Evolutionary conservation across 2,888 invertebrate genomes (phyloP).

Genomic region (Ecdyonurus torrentis): DNA sequence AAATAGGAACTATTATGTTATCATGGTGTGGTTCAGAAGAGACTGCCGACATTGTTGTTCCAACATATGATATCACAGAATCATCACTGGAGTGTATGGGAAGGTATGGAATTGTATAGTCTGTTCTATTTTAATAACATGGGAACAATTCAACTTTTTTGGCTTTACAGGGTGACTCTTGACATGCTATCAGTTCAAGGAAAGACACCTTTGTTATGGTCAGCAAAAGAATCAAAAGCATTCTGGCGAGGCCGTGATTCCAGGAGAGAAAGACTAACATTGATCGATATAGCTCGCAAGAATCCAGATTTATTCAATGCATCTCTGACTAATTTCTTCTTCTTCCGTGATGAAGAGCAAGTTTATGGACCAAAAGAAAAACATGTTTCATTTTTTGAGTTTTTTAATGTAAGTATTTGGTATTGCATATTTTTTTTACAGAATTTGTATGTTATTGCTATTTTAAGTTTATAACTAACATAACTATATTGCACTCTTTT

Average conservation of each 20-base stretch:
- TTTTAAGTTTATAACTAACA: background rate
- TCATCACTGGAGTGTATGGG: conserved; percentile 87
- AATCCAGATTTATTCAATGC: conserved; percentile 73
- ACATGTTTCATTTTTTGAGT: conserved; percentile 78
- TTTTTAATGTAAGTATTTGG: conserved; percentile 85
- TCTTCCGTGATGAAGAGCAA: conserved; percentile 68
- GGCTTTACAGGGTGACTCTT: conserved; percentile 51
- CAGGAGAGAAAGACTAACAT: conserved; percentile 60
- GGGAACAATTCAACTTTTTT: conserved; percentile 12
- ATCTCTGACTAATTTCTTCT: conserved; percentile 90
- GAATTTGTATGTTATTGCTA: too few species aligned
- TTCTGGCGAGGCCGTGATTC: conserved; percentile 93
- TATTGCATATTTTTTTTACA: too few species aligned
- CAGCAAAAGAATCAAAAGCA: conserved; percentile 49
- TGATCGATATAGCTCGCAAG: conserved; percentile 59
- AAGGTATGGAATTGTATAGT: conserved; percentile 34
- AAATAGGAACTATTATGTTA: conserved; percentile 58
- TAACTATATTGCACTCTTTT: background rate
- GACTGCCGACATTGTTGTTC: conserved; percentile 76
- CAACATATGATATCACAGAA: conserved; percentile 90
- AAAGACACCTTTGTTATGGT: conserved; percentile 53
- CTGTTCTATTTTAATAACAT: background rate
- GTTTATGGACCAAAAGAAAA: conserved; percentile 73
- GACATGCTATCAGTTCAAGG: conserved; percentile 85
- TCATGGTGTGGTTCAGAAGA: conserved; percentile 92